A percentile compares a stretch with the other conserved stretches of the same genome.
phyloP scores from a whole-genome alignment of 2,888 invertebrate genomes.

The Nomada hirtipes region DNA sequence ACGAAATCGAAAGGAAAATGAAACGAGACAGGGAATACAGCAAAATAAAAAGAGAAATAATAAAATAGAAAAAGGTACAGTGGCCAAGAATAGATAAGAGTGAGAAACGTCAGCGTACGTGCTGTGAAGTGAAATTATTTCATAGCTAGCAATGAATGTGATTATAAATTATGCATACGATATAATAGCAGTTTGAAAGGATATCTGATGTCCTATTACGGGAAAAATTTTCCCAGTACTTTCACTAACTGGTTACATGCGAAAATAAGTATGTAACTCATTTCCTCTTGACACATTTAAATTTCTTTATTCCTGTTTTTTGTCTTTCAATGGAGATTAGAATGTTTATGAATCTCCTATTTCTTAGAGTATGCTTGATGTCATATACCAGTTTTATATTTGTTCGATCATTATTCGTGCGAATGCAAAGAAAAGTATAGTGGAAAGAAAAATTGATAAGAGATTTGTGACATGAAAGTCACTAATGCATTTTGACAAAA shows the following conservation, averaged over 20 bases:
- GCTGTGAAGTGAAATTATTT: slow-evolving; percentile 14
- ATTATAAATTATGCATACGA: slow-evolving; percentile 34
- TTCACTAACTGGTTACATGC: slow-evolving; percentile 30
- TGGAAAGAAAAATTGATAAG: no score
- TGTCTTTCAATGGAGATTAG: no score
- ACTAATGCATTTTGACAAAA: no score
- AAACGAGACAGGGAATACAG: no score
- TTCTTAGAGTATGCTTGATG: no score
- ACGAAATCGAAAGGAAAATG: slow-evolving; percentile 1
- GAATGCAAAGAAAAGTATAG: no score
- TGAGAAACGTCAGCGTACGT: slow-evolving; percentile 26
- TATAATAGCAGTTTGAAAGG: slow-evolving; percentile 22
- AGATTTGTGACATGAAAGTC: no score
- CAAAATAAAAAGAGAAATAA: not conserved
- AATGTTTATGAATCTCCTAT: no score
- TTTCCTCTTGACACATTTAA: slow-evolving; percentile 12
- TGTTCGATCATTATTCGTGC: no score
- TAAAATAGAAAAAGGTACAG: not conserved
- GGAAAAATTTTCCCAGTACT: slow-evolving; percentile 27
- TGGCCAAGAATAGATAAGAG: not conserved
- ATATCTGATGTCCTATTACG: slow-evolving; percentile 24
- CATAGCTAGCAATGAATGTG: slow-evolving; percentile 1
- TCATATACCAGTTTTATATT: no score
- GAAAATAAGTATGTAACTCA: slow-evolving; percentile 1
- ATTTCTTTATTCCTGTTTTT: not conserved